Conservation (phyloP, 2,888 invertebrate species). For the Nipponacmea schrenckii region DNA sequence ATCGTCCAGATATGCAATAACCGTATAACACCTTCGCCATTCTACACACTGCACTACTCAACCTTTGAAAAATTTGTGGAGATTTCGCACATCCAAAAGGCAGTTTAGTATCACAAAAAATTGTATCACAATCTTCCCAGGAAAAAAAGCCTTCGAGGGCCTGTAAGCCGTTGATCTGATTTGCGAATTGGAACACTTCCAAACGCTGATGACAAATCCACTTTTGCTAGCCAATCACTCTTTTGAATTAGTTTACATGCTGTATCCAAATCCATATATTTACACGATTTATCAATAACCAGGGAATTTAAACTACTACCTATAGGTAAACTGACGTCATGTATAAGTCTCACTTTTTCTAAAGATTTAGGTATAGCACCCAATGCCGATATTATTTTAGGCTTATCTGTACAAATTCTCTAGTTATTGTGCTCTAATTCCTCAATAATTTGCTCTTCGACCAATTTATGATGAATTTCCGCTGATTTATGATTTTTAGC, state of each 20-base stretch:
- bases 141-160: neutral
- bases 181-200: neutral
- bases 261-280: slow-evolving; percentile 8
- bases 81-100: slow-evolving; percentile 3
- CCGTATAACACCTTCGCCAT: neutral
- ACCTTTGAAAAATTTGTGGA: slow-evolving; percentile 8
- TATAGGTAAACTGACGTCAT: neutral
- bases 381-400: neutral
- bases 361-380: neutral
- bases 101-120: neutral
- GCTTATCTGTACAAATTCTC: neutral
- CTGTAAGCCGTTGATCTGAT: slow-evolving; percentile 3
- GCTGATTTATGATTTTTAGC: too few relatives aligned
- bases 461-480: too few relatives aligned
- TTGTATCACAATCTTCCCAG: neutral
- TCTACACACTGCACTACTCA: slow-evolving; percentile 3
- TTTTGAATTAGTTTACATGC: neutral
- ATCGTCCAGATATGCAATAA: neutral
- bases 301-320: slow-evolving; percentile 1
- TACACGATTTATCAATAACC: neutral
- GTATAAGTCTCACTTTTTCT: neutral
- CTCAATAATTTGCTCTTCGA: neutral
- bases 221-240: neutral
- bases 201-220: neutral
- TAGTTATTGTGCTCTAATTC: neutral